Evolutionary conservation across 2,113 vertebrate genomes (phyloP), one percentile per base, ranked within the genome.

Genomic region (Cichladusa arquata): DNA sequence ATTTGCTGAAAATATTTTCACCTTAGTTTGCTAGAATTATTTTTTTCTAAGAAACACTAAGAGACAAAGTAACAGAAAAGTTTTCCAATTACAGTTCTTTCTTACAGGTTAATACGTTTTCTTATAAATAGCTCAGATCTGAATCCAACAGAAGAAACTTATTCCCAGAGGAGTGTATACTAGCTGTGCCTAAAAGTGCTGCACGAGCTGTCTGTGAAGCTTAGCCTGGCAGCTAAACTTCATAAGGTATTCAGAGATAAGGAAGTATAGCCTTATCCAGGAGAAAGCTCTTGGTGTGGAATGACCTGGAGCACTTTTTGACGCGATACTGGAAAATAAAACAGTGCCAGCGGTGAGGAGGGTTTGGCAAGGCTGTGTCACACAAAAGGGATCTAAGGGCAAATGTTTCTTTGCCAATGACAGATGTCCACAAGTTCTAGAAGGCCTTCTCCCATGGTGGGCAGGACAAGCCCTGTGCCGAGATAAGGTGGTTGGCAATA

Each of bases 81-180:
- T 93, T 93, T 95, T 92, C 83, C 74, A 91, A 76, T 93, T 95
- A 87, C 86, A 69, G 31, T 88, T 93, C 80, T 81, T 96, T 77
- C 76, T 93, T 86, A 28, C 48, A 53, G 54, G 79, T 93, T 92
- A 92, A 93, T 93, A 42, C 25, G 1, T 90, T 94, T 88, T 78
- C 79, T 92, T 96, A 88, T 92, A 96, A 93, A 92, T 92, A 94
- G 85, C 88, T 93, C 86, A 64, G 53, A 86, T 88, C 86, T 79
- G 61, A 94, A 86, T 92, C 64, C 82, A 81, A 31, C 56, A 67
- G 72, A 81, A 86, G 60, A 95, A 92, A 51, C 19, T 58, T 89
- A 85, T 51, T 94, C 93, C 76, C 88, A 64, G 69, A 88, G 69
- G 86, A 79, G 24, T 54, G 6, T 67, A 19, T 38, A 45, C 77